Evolutionary conservation across 1,140 invertebrate genomes (phyloP).

Genomic region (Zophobas morio): DNA sequence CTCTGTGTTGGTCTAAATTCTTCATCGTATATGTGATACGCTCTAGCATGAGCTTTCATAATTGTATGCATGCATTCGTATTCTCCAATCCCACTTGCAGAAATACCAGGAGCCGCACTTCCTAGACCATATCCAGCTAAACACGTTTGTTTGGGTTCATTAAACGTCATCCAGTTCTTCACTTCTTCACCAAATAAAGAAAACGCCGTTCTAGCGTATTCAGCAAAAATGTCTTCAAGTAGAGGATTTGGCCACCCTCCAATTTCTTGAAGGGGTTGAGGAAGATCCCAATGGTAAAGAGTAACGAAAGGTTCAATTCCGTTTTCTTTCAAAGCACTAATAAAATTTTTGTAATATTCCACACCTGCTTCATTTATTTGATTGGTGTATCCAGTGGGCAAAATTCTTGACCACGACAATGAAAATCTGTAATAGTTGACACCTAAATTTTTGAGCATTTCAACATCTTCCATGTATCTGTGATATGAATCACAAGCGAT

Average conservation of each 20-base stretch:
- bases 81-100: neutral
- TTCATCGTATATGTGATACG: conserved; percentile 57
- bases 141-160: conserved; percentile 65
- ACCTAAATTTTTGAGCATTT: conserved; percentile 67
- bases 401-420: conserved; percentile 72
- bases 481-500: conserved; percentile 74
- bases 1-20: conserved; percentile 54
- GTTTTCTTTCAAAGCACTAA: conserved; percentile 66
- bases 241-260: conserved; percentile 64
- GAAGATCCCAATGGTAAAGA: conserved; percentile 64
- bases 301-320: conserved; percentile 77
- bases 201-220: conserved; percentile 62
- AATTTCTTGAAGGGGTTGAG: conserved; percentile 61
- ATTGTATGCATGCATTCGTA: conserved; percentile 2
- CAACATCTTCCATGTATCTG: conserved; percentile 71
- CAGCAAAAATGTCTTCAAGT: conserved; percentile 62
- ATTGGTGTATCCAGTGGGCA: neutral
- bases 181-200: conserved; percentile 54
- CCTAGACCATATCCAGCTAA: neutral
- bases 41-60: neutral
- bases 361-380: conserved; percentile 69
- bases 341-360: conserved; percentile 75
- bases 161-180: conserved; percentile 69
- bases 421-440: conserved; percentile 69
- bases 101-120: neutral